Base-by-base conservation (phyloP, 2,888 invertebrate species). In the Dicyrtoma fusca region DNA sequence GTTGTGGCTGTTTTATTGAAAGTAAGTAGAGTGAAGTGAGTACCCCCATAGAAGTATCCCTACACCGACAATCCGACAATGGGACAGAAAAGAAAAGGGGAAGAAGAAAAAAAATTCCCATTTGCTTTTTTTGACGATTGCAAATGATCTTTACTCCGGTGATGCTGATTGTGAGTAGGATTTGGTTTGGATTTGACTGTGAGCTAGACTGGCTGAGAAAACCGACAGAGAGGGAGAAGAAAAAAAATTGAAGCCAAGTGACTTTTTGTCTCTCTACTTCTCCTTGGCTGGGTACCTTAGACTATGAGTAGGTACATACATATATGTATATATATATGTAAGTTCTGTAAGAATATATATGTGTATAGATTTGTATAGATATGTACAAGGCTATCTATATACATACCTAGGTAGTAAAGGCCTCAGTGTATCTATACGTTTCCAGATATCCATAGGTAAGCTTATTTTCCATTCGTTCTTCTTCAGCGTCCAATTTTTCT, bases 71-170 rank as follows among this genome's bases (percentile, higher is more conserved):
- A 42, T n/a, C 42, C 17, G 57, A 57, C 26, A 42, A 17, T 42
- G 42, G 42, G 34, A 8, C 34, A 34, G 34, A 34, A 8, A 34
- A 34, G 23, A 47, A 34, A 59, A 62, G 44, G 42, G 34, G 34
- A 34, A 3, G 34, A 34, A 42, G 44, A 55, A 13, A 59, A 64
- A 71, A 57, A 65, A 45, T 59, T 49, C 42, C 65, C 64, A 68
- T 72, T 71, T 68, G 25, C 72, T 62, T 66, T 34, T 66, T 72
- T 72, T 72, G 72, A 72, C 72, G 72, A 72, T 62, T 72, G 72
- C 72, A 72, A 72, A 72, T 72, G 72, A 72, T 72, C 45, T 68
- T 55, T 53, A 68, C 44, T 68, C 34, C 45, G 44, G n/a, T n/a
- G n/a, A n/a, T n/a, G n/a, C n/a, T n/a, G n/a, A 34, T 57, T 44